phyloP scores from a whole-genome alignment of 53 echinoderm and acorn worm genomes.

The Antedon mediterranea region DNA sequence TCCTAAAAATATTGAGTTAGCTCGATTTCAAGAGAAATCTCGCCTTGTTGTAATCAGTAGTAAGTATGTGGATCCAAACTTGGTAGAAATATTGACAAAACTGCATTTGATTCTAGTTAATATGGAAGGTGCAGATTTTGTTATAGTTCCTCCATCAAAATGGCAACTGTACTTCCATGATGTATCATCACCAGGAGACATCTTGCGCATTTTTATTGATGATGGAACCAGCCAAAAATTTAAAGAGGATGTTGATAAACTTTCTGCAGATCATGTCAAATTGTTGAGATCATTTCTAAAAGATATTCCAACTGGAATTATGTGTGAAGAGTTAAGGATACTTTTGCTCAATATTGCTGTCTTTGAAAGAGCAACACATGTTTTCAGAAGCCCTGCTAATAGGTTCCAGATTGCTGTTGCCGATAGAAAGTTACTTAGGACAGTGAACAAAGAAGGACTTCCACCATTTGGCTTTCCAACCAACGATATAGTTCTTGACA shows the following conservation, averaged over 20 bases:
- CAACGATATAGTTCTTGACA: not conserved
- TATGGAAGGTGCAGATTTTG: not conserved
- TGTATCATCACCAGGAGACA: not conserved
- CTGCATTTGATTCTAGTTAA: not conserved
- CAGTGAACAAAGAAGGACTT: not conserved
- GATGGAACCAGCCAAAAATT: not conserved
- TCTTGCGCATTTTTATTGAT: not conserved
- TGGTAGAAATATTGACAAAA: not conserved
- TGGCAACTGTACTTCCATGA: not conserved
- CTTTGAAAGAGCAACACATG: not conserved
- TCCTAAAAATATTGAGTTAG: not conserved
- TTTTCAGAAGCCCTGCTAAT: not conserved
- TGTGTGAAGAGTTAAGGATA: not conserved
- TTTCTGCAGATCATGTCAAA: not conserved
- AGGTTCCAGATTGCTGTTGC: not conserved
- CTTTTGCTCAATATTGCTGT: not conserved
- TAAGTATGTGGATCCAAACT: not conserved
- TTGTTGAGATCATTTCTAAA: not conserved
- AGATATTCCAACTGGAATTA: not conserved
- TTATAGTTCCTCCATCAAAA: not conserved
- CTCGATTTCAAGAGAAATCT: not conserved
- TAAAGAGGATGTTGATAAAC: not conserved
- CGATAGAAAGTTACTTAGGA: not conserved
- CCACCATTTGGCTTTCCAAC: not conserved
- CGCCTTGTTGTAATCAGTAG: not conserved